Evolutionary conservation across 2,797 vertebrate genomes (phyloP).

Genomic region (Scarus forsteni): DNA sequence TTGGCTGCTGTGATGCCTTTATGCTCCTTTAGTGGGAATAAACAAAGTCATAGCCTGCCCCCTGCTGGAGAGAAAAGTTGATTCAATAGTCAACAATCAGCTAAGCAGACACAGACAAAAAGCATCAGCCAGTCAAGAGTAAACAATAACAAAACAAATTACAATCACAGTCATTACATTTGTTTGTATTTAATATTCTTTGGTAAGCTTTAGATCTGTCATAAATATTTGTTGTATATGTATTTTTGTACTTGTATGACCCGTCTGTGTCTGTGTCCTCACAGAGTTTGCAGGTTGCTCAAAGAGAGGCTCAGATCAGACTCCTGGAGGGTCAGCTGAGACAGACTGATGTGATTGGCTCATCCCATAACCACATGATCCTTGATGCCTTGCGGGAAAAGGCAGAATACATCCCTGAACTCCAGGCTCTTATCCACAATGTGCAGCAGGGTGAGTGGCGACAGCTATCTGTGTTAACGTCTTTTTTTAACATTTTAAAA

Average conservation of each 20-base stretch:
- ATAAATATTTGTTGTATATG: not conserved
- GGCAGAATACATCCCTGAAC: conserved; percentile 91
- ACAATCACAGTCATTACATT: too few species aligned
- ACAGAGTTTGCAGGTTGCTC: conserved; percentile 95
- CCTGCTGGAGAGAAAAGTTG: too few species aligned
- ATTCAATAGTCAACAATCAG: too few species aligned
- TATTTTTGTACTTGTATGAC: not conserved
- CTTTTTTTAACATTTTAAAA: not conserved
- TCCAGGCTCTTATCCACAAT: conserved; percentile 91
- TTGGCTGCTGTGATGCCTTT: too few species aligned
- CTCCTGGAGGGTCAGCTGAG: conserved; percentile 94
- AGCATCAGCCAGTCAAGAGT: too few species aligned
- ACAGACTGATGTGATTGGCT: conserved; percentile 90
- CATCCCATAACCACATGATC: conserved; percentile 92
- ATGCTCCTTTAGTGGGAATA: too few species aligned
- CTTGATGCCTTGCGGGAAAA: conserved; percentile 93
- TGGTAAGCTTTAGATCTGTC: not conserved
- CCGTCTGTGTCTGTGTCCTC: not conserved
- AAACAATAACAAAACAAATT: too few species aligned
- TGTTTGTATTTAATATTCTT: too few species aligned
- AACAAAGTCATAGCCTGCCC: too few species aligned
- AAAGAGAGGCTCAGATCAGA: conserved; percentile 95
- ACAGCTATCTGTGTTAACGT: not conserved
- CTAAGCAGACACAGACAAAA: too few species aligned
- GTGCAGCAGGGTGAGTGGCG: conserved; percentile 90